phyloP scores from a whole-genome alignment of 2,888 invertebrate genomes.

The Pomacea canaliculata region DNA sequence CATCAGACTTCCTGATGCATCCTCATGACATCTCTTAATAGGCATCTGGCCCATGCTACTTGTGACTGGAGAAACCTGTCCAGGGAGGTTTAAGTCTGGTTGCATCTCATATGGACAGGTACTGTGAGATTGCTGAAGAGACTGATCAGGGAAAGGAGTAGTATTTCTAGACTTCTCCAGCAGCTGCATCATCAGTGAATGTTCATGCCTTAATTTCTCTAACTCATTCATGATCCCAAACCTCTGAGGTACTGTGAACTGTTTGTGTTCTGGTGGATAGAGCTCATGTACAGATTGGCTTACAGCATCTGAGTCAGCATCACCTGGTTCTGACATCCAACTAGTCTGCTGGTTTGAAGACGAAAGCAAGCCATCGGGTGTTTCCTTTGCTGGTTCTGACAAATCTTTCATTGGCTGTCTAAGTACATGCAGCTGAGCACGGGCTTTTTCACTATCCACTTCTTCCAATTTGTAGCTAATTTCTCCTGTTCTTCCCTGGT shows the following conservation, averaged over 20 bases:
- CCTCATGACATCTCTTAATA: too few species aligned
- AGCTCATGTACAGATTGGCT: too few species aligned
- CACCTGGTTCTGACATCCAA: slow-evolving; percentile 13
- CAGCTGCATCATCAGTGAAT: slow-evolving; percentile 55
- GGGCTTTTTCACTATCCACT: neutral
- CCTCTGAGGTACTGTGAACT: neutral
- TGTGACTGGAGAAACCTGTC: slow-evolving; percentile 31
- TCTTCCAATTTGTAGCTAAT: slow-evolving; percentile 30
- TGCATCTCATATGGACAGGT: slow-evolving; percentile 7
- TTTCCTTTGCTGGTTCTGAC: neutral
- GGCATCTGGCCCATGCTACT: neutral
- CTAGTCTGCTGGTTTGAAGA: slow-evolving; percentile 12
- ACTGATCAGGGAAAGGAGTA: neutral
- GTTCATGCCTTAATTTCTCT: slow-evolving; percentile 53
- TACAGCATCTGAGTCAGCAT: neutral
- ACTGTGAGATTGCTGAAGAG: neutral
- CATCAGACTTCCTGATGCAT: too few species aligned
- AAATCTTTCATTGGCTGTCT: neutral
- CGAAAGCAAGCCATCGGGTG: neutral
- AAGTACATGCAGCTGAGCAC: neutral
- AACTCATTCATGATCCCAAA: slow-evolving; percentile 41
- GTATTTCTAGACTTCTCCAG: slow-evolving; percentile 35
- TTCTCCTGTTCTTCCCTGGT: slow-evolving; percentile 15
- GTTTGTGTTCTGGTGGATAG: too few species aligned
- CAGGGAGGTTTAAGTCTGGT: slow-evolving; percentile 27